phyloP scores from a whole-genome alignment of 2,797 vertebrate genomes.

The Muraenolepis orangiensis region DNA sequence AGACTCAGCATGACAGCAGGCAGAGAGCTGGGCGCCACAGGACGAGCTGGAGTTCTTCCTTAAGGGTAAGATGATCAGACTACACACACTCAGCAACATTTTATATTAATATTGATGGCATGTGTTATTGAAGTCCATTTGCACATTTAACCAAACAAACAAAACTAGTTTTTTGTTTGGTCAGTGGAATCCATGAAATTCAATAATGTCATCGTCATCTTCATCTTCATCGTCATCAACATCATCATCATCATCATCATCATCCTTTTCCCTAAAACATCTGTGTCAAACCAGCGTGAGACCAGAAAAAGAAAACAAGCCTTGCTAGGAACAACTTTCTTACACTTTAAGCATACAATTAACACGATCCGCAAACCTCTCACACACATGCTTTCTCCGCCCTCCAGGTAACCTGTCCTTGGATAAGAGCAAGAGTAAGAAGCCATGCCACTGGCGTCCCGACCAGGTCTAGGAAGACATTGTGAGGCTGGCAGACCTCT shows the following conservation, averaged over 20 bases:
- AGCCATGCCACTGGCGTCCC: conserved; percentile 83
- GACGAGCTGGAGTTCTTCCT: conserved; percentile 94
- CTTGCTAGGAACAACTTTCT: not conserved
- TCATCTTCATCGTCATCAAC: too few relatives aligned
- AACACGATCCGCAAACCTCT: not conserved
- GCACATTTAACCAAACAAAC: too few relatives aligned
- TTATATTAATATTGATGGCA: not conserved
- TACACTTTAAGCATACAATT: not conserved
- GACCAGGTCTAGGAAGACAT: conserved; percentile 96
- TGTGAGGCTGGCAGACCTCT: conserved; percentile 80
- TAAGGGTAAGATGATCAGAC: conserved; percentile 79
- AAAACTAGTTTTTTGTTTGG: not conserved
- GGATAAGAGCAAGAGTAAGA: conserved; percentile 84
- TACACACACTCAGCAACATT: not conserved
- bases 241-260: too few relatives aligned
- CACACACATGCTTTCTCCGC: not conserved
- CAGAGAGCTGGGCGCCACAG: conserved; percentile 82
- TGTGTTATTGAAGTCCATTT: not conserved
- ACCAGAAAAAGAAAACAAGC: not conserved
- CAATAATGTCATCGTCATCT: not conserved
- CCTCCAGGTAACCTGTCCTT: conserved; percentile 87
- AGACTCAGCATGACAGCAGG: too few relatives aligned
- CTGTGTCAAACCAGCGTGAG: too few relatives aligned
- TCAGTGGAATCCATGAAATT: not conserved
- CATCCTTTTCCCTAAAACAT: not conserved